Evolutionary conservation across 2,888 invertebrate genomes (phyloP).

Genomic region (Notodonta dromedarius): DNA sequence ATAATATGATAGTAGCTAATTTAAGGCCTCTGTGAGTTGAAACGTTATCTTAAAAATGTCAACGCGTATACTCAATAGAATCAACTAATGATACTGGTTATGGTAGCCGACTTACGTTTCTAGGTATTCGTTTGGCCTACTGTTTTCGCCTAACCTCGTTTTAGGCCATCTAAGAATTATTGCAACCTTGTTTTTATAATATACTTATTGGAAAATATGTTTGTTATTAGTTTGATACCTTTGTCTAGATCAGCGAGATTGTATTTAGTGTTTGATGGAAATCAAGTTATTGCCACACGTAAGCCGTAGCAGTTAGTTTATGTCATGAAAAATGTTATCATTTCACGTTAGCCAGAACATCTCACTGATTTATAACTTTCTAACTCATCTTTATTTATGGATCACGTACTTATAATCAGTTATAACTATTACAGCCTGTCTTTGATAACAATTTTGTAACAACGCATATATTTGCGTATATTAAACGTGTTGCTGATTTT

Average conservation of each 20-base stretch:
- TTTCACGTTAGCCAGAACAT: conserved; percentile 20
- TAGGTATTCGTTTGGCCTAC: background rate
- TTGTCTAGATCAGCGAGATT: no score
- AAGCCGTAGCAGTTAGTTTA: background rate
- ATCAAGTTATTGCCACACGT: background rate
- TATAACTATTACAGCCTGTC: conserved; percentile 18
- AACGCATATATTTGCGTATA: conserved; percentile 15
- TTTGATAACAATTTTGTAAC: conserved; percentile 27
- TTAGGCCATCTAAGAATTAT: no score
- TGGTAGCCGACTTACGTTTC: background rate
- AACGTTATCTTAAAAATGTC: background rate
- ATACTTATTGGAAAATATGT: no score
- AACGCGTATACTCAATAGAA: background rate
- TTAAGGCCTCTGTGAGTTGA: no score
- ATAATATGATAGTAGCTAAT: no score
- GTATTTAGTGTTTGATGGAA: background rate
- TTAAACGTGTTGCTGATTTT: conserved; percentile 2
- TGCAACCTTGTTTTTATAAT: no score
- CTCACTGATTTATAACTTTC: conserved; percentile 15
- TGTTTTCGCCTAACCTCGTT: no score
- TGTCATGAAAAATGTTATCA: conserved; percentile 2
- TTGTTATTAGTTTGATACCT: no score
- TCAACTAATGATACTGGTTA: background rate
- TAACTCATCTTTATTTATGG: conserved; percentile 34
- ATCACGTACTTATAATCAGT: conserved; percentile 44